Evolutionary conservation across 30 jellyfish, hydroid and myxozoan genomes (phyloP), one percentile per base, ranked within the genome.

Genomic region (Nemopilema nomurai): DNA sequence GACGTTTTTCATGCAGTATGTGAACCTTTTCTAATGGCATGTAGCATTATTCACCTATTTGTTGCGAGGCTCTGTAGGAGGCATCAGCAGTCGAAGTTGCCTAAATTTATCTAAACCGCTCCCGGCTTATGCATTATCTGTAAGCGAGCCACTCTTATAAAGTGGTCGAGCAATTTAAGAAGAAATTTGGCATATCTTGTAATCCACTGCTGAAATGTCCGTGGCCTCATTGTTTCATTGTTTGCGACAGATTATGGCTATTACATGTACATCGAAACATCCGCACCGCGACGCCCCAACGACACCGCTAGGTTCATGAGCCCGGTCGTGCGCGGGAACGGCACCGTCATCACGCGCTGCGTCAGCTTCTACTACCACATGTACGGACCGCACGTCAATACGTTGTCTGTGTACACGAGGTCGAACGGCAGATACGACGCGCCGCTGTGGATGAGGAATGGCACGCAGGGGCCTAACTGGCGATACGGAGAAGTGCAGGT

Each of bases 311-410:
- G 96, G 32, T 71, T 94, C 25, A 49, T 89, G 57, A 85, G 97
- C 49, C 97, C 99, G 0, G 67, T 50, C 18, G 76, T 94, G 8
- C 80, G 62, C 33, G 99, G 99, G 18, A 89, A 84, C 41, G 96
- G 97, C 51, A 86, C 96, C 49, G 86, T 71, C 18, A 30, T 79
- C 20, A 89, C 96, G 20, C 91, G 84, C 29, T 94, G 99, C 63
- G 81, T 94, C 49, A 73, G 82, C 84, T 94, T 94, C 87, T 96
- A 88, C 84, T 94, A 94, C 83, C 99, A 94, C 86, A 94, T 94
- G 99, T 94, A 94, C 80, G 99, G 99, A 28, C 97, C 99, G 18
- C 99, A 94, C 75, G 97, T 94, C 71, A 91, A 89, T 63, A 66
- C 99, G 1, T 82, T 94, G 57, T 49, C 87, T 1, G 99, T 94